A percentile compares a stretch with the other conserved stretches of the same genome.
phyloP scores from a whole-genome alignment of 2,113 vertebrate species.

The Lagopus muta region DNA sequence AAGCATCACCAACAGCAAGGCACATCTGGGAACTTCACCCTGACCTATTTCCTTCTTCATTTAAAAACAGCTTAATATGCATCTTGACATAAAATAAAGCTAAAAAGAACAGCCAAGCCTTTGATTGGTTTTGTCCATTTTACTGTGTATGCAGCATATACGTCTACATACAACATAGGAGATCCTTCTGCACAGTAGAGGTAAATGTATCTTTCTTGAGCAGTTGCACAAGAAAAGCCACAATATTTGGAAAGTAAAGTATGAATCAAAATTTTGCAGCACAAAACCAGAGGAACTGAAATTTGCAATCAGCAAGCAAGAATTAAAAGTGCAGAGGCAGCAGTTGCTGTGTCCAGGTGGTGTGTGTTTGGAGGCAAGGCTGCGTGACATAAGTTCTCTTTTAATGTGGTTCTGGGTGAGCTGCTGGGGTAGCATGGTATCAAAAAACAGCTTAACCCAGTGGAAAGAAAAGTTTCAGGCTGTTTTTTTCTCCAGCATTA shows the following conservation, averaged over 20 bases:
- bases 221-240: constrained; percentile 62
- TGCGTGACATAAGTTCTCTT: constrained; percentile 28
- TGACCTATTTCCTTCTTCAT: not conserved
- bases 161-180: not conserved
- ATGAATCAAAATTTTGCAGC: constrained; percentile 64
- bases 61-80: not conserved
- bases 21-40: not conserved
- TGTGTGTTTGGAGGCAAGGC: constrained; percentile 16
- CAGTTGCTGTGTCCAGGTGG: constrained; percentile 48
- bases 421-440: not conserved
- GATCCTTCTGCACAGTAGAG: constrained; percentile 10
- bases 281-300: constrained; percentile 69
- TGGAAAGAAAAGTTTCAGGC: not conserved
- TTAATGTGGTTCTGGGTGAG: constrained; percentile 43
- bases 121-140: not conserved
- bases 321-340: constrained; percentile 56
- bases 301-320: constrained; percentile 53
- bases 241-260: constrained; percentile 61
- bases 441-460: not conserved
- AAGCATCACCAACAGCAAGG: not conserved
- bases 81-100: not conserved
- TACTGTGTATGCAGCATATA: not conserved
- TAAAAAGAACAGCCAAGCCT: not conserved
- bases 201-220: constrained; percentile 15
- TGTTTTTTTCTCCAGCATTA: not conserved